Evolutionary conservation across 2,888 invertebrate species (phyloP).

Genomic region (Subacronicta megacephala): DNA sequence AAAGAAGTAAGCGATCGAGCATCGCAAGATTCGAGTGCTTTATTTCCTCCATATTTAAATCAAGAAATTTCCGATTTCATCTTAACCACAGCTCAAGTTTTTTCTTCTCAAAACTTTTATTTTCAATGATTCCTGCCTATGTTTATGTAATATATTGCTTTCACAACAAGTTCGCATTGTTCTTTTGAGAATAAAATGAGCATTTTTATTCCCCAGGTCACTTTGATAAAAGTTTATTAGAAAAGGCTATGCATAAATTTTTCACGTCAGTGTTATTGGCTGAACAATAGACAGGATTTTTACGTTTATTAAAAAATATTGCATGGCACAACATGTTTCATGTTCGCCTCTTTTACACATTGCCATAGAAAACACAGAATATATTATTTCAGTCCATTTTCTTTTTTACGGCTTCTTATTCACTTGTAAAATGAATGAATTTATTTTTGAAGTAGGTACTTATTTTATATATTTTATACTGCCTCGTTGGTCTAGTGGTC

Average conservation of each 20-base stretch:
- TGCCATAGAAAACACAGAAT: slow-evolving; percentile 50
- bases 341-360: slow-evolving; percentile 31
- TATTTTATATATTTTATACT: too few species aligned
- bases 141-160: slow-evolving; percentile 28
- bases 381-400: slow-evolving; percentile 51
- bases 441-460: slow-evolving; percentile 43
- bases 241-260: slow-evolving; percentile 36
- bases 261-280: slow-evolving; percentile 20
- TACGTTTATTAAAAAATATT: neutral
- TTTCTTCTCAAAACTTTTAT: slow-evolving; percentile 46
- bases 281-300: slow-evolving; percentile 31
- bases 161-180: slow-evolving; percentile 29
- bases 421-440: slow-evolving; percentile 51
- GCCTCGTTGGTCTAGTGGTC: too few species aligned
- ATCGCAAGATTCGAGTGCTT: slow-evolving; percentile 47
- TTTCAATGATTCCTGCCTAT: slow-evolving; percentile 39
- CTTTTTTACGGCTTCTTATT: slow-evolving; percentile 41
- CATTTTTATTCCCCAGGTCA: slow-evolving; percentile 23
- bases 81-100: slow-evolving; percentile 37
- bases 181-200: slow-evolving; percentile 28
- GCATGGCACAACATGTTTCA: slow-evolving; percentile 27
- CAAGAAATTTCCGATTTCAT: slow-evolving; percentile 46
- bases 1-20: slow-evolving; percentile 50
- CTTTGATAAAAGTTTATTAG: slow-evolving; percentile 31
- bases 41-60: slow-evolving; percentile 49